These are phyloP conservation scores for Lepidocolaptes lacrymiger DNA, from an alignment of 2,797 vertebrate genomes.

Conservation along the genomic window DNA sequence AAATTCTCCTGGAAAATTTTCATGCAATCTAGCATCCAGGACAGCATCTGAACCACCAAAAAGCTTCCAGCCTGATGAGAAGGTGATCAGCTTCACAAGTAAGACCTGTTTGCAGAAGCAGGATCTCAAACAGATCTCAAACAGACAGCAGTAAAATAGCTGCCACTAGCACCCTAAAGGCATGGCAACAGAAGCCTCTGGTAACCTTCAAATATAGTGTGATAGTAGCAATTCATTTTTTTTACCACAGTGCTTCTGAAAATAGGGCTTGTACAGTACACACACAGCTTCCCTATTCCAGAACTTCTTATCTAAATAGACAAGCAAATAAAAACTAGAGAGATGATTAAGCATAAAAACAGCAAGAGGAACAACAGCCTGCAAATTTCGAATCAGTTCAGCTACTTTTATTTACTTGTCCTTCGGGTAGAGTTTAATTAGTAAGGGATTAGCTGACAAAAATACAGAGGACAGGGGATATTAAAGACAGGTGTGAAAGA, in stretches of 20 bases:
- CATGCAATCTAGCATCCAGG: neutral
- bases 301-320: neutral
- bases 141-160: neutral
- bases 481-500: neutral
- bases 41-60: neutral
- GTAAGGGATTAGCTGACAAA: neutral
- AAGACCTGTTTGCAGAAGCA: neutral
- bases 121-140: neutral
- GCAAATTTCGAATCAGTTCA: neutral
- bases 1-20: neutral
- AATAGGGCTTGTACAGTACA: neutral
- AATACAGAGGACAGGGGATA: neutral
- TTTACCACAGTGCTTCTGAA: neutral
- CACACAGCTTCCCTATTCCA: neutral
- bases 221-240: neutral
- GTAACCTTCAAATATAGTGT: neutral
- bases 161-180: neutral
- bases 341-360: neutral
- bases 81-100: neutral
- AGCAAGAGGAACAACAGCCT: neutral
- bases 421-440: slow-evolving; percentile 29
- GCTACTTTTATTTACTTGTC: neutral
- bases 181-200: neutral
- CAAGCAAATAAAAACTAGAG: neutral
- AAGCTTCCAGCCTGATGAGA: neutral